Evolutionary conservation across 2,888 invertebrate species (phyloP), one percentile per base, ranked within the genome.

Genomic region (Ditula angustiorana): DNA sequence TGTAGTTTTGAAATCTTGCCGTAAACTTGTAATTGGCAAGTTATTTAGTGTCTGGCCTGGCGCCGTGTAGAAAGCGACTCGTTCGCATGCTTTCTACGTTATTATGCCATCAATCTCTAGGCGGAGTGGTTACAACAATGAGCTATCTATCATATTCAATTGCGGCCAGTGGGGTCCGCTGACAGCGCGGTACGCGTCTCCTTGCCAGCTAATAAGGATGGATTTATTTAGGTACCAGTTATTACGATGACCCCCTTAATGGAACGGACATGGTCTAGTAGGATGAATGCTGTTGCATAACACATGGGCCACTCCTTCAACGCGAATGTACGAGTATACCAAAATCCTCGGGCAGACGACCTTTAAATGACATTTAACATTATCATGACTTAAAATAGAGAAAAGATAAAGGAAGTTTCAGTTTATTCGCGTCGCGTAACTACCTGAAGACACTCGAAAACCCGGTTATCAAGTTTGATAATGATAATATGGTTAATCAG

Each of bases 141-240:
- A 61, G 47, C 61, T 67, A 75, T 74, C 71, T 68, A 71, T 73
- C 74, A 74, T 70, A 69, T 72, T 70, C 71, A 71, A 73, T 72
- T 68, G 71, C 61, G 69, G 62, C 55, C 62, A 62, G 41, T 46
- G 68, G 71, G 70, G 70, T 66, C 66, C 67, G 70, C 55, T 67
- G 71, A 73, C 75, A 70, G 71, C 69, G 37, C 71, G 59, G 67
- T 63, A 66, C 63, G 61, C 68, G 67, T 70, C 73, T 72, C 71
- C 69, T 72, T 69, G 66, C 69, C 44, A 55, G 53, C 61, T 75
- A 75, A 75, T 76, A 76, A 74, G 77, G 76, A 74, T 73, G 73
- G 72, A 74, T 74, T 71, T 73, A 75, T 77, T 75, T 74, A 73
- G 72, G 67, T 62, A 63, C 67, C 63, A 61, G 50, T 70, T 71